Evolutionary conservation across 1,140 invertebrate species (phyloP).

Genomic region (Globodera rostochiensis): DNA sequence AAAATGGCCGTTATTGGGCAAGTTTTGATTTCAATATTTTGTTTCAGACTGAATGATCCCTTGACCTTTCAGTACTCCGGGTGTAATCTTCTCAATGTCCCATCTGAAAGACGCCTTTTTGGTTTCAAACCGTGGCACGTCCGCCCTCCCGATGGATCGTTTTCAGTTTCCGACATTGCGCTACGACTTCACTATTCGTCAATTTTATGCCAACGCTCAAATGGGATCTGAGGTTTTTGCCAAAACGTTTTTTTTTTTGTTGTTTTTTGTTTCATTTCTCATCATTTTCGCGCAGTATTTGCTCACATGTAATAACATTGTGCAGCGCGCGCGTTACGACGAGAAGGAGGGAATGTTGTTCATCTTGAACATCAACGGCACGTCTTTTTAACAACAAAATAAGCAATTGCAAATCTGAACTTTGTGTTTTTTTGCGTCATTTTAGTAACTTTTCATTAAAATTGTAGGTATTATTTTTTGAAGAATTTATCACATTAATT

Average conservation of each 20-base stretch:
- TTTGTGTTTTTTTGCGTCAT: background rate
- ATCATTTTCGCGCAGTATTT: constrained; percentile 30
- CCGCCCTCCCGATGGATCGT: constrained; percentile 33
- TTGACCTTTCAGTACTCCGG: constrained; percentile 20
- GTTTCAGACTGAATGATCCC: no score
- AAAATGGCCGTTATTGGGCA: constrained; percentile 17
- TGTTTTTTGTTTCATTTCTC: background rate
- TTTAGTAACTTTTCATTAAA: no score
- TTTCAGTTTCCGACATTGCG: constrained; percentile 31
- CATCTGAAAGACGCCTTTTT: constrained; percentile 38
- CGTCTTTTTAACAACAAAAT: background rate
- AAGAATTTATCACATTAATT: no score
- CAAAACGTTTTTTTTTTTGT: background rate
- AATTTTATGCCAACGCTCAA: constrained; percentile 28
- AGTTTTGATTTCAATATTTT: background rate
- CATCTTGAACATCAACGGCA: constrained; percentile 25
- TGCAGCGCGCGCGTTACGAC: constrained; percentile 35
- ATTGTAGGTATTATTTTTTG: no score
- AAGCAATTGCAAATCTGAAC: background rate
- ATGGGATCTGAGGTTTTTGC: background rate
- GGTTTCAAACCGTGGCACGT: constrained; percentile 34
- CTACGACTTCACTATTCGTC: constrained; percentile 33
- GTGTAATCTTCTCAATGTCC: constrained; percentile 39
- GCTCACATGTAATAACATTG: constrained; percentile 39
- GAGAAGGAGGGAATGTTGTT: constrained; percentile 30